Evolutionary conservation across 2,888 invertebrate species (phyloP).

Genomic region (Artemia sp.): DNA sequence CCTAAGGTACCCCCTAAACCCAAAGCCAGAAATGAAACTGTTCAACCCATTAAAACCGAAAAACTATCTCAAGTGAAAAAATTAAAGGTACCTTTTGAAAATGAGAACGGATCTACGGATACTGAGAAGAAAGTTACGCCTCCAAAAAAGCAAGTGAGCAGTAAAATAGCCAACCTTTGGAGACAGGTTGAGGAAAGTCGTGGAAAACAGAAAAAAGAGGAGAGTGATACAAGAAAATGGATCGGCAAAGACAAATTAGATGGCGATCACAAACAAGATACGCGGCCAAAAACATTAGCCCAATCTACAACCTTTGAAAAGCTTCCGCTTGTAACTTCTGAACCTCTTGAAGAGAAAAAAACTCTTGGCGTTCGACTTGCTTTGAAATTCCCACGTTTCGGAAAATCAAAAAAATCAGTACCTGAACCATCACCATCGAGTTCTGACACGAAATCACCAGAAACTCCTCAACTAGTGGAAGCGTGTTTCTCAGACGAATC

Average conservation of each 20-base stretch:
- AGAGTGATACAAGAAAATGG: slow-evolving; percentile 45
- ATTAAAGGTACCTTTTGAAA: slow-evolving; percentile 1
- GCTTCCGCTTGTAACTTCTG: background rate
- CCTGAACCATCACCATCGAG: slow-evolving; percentile 14
- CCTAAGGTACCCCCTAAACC: slow-evolving; percentile 24
- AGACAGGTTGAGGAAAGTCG: slow-evolving; percentile 54
- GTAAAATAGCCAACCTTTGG: slow-evolving; percentile 64
- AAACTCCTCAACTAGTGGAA: slow-evolving; percentile 9
- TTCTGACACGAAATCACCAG: slow-evolving; percentile 9
- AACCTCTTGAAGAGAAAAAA: slow-evolving; percentile 9
- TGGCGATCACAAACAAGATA: slow-evolving; percentile 39
- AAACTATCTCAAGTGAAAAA: slow-evolving; percentile 17
- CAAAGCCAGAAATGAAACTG: slow-evolving; percentile 22
- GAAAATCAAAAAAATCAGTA: slow-evolving; percentile 12
- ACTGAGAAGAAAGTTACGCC: slow-evolving; percentile 28
- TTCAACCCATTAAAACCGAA: slow-evolving; percentile 22
- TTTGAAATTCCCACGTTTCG: slow-evolving; percentile 4
- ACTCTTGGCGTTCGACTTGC: slow-evolving; percentile 4
- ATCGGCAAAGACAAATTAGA: slow-evolving; percentile 46
- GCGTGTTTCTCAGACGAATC: slow-evolving; percentile 12
- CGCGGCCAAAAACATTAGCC: slow-evolving; percentile 38
- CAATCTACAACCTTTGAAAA: slow-evolving; percentile 21
- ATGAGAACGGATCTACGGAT: background rate
- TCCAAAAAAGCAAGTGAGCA: slow-evolving; percentile 44
- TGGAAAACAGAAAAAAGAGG: slow-evolving; percentile 38